These are phyloP conservation scores for Phalacrocorax brasilianus DNA, from an alignment of 2,113 vertebrate genomes.

Conservation along the genomic window DNA sequence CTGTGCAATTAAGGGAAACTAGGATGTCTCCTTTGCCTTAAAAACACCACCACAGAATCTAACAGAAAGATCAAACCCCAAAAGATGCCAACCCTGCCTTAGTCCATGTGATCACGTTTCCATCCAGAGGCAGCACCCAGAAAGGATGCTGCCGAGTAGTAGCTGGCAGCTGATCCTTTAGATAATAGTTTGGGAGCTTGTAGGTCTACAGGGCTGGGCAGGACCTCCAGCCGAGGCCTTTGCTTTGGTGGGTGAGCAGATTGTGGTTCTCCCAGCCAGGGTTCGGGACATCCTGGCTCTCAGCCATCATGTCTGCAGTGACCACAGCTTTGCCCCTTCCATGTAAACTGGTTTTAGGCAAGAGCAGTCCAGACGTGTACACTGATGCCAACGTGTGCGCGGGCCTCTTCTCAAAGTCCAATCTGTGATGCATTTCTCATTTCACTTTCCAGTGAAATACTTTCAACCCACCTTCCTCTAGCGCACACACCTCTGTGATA, in stretches of 20 bases:
- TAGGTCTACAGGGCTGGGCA: background rate
- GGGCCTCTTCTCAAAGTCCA: background rate
- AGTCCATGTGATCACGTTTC: background rate
- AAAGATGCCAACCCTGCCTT: constrained; percentile 44
- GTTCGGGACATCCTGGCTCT: background rate
- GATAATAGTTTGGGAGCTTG: background rate
- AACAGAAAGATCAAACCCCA: background rate
- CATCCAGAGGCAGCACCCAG: background rate
- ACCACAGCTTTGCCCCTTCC: background rate
- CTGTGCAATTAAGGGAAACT: background rate
- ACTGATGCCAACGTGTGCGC: background rate
- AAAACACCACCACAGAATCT: background rate
- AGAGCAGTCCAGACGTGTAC: background rate
- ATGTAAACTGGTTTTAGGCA: background rate
- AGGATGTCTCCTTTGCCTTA: constrained; percentile 50
- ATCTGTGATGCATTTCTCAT: background rate
- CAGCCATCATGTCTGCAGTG: background rate
- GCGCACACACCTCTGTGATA: background rate
- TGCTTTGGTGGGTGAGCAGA: background rate
- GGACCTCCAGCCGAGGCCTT: background rate
- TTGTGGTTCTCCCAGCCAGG: background rate
- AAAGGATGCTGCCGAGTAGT: background rate
- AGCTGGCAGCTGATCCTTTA: background rate
- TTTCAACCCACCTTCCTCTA: background rate
- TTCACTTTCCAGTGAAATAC: background rate